phyloP scores from a whole-genome alignment of 1,140 invertebrate genomes.

The Tetramorium alpestre region DNA sequence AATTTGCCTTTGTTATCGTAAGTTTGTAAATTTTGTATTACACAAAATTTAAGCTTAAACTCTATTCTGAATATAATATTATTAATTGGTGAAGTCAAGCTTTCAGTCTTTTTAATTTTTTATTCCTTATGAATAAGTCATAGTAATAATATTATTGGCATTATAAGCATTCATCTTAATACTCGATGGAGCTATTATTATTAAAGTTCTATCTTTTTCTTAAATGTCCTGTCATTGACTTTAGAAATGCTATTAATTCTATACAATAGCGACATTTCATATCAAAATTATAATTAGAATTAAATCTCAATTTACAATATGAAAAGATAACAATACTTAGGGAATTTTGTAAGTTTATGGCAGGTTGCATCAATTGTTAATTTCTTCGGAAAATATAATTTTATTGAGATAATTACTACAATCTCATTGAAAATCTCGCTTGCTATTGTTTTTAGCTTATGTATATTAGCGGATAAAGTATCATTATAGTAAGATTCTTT shows the following conservation, averaged over 20 bases:
- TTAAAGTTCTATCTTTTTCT: too few relatives aligned
- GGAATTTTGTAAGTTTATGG: not conserved
- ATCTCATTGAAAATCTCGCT: not conserved
- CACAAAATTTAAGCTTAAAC: not conserved
- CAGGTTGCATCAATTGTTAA: not conserved
- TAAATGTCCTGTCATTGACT: not conserved
- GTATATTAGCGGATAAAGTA: not conserved
- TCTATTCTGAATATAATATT: constrained; percentile 12
- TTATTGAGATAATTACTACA: not conserved
- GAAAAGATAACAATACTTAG: not conserved
- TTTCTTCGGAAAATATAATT: not conserved
- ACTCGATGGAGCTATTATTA: not conserved
- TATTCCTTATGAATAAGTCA: not conserved
- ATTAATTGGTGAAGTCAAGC: not conserved
- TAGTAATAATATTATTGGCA: not conserved
- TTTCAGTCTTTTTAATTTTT: constrained; percentile 8
- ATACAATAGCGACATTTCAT: not conserved
- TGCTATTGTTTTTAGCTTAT: not conserved
- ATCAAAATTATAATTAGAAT: not conserved
- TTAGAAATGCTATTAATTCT: not conserved
- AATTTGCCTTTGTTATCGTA: not conserved
- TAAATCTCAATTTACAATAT: not conserved
- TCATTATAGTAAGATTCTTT: not conserved
- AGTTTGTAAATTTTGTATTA: not conserved
- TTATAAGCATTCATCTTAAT: not conserved